Evolutionary conservation across 2,888 invertebrate genomes (phyloP), one percentile per base, ranked within the genome.

Genomic region (Agrotis clavis): DNA sequence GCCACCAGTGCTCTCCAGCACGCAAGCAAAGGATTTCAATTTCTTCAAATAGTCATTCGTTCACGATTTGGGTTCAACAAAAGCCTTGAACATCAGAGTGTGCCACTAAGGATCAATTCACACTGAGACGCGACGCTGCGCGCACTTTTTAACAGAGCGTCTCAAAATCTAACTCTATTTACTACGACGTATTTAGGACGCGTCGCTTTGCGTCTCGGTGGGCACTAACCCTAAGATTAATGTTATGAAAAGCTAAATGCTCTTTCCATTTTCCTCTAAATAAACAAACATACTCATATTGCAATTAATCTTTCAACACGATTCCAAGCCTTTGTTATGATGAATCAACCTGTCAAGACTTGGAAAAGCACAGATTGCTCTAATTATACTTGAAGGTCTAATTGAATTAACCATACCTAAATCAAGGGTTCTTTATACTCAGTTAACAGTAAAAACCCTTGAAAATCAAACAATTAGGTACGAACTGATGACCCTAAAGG

Each of bases 341-440:
- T 65, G 60, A 72, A 73, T 75, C 68, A 78, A 66, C 62, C 56
- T 53, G 64, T 57, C 65, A 66, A 63, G 13, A 59, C 30, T 48
- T 63, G 47, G 45, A 67, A 53, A 69, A 16, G 62, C 66, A 25
- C 54, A 60, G 51, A 69, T 53, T 66, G 54, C 9, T 16, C 57
- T 63, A 66, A 78, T 69, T 75, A 62, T 41, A 56, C 35, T 63
- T 25, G 9, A 51, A 11, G 35, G n/a, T 47, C 19, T 69, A 74
- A 80, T 74, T 69, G n/a, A 54, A 69, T 67, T 19, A 61, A 69
- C 14, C 14, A 63, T 16, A 51, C 66, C n/a, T n/a, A 54, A 66
- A 70, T 64, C 71, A 76, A 65, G 25, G 62, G 54, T 25, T 13
- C 35, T 25, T 9, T 65, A 25, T 67, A 7, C 14, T 1, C 19